These are phyloP conservation scores for Limosa lapponica DNA, from an alignment of 2,797 vertebrate species.

Conservation along the genomic window DNA sequence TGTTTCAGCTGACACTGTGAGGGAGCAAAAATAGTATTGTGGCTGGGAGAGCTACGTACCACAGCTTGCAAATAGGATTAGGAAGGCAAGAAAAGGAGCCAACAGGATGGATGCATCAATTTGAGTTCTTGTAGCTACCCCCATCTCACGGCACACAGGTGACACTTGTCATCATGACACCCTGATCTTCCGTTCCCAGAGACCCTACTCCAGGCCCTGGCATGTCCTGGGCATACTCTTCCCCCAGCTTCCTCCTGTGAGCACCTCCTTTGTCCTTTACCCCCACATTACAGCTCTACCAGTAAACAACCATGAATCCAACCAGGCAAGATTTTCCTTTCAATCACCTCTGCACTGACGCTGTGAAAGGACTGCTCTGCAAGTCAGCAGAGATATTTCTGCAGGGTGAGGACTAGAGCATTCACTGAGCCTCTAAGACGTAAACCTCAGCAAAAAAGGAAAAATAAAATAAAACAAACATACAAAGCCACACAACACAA, in stretches of 20 bases:
- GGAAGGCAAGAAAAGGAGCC: not conserved
- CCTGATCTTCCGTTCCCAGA: not conserved
- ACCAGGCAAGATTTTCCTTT: not conserved
- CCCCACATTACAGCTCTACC: not conserved
- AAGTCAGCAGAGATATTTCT: not conserved
- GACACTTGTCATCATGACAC: fast-evolving
- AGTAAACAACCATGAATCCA: not conserved
- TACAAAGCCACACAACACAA: not conserved
- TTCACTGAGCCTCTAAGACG: not conserved
- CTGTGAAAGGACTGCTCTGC: not conserved
- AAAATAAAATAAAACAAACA: not conserved
- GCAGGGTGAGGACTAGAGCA: not conserved
- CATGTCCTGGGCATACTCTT: not conserved
- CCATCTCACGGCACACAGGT: not conserved
- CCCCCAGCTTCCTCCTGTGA: not conserved
- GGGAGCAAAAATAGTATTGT: not conserved
- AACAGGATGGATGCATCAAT: not conserved
- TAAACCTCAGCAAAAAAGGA: not conserved
- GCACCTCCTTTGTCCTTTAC: not conserved
- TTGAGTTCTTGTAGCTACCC: not conserved
- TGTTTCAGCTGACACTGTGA: not conserved
- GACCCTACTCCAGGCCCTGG: not conserved
- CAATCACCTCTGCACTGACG: not conserved
- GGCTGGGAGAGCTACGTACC: not conserved
- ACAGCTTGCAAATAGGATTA: not conserved